Base-by-base conservation (phyloP, 2,888 invertebrate genomes). In the Phengaris alcon region DNA sequence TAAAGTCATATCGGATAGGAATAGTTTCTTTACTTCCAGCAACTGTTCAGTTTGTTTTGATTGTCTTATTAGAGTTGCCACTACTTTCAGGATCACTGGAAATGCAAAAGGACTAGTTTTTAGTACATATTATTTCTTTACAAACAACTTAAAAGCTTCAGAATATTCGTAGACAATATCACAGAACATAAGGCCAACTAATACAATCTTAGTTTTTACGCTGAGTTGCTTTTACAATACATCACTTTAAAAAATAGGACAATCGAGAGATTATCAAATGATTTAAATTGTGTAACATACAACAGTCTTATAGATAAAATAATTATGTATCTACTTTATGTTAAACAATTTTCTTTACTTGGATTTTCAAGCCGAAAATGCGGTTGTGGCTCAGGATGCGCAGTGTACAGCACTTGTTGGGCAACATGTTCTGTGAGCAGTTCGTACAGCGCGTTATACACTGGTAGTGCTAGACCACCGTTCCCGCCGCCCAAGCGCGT, bases 371-470 rank as follows among this genome's bases (percentile, higher is more conserved):
- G 94, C 77, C 98, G 95, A 93, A 97, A 98, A 88, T 98, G 97
- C 79, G 97, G 97, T 91, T 99, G 99, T 15, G 99, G 98, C 88
- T 99, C 99, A 0, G 98, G 97, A 89, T 99, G 99, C 85, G 97
- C 96, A 54, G 97, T 97, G 88, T 98, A 98, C 74, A 98, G 94
- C 82, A 99, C 97, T 91, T 98, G 98, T 87, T 98, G 97, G 80
- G 97, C 98, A 82, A 99, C 98, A 86, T 98, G 97, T 90, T 99
- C 99, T 5, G 99, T 99, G 95, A 99, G 96, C 87, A 99, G 97
- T 95, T 99, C 99, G 93, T 98, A 99, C 74, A 99, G 95, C 79
- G 98, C 99, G 94, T 99, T 99, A 95, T 99, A 99, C 1, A 98
- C 99, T 73, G 99, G 97, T 90, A 99, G 94, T 74, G 98, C 96